Evolutionary conservation across 2,113 vertebrate species (phyloP), one percentile per base, ranked within the genome.

Genomic region (Atherinomorus stipes): DNA sequence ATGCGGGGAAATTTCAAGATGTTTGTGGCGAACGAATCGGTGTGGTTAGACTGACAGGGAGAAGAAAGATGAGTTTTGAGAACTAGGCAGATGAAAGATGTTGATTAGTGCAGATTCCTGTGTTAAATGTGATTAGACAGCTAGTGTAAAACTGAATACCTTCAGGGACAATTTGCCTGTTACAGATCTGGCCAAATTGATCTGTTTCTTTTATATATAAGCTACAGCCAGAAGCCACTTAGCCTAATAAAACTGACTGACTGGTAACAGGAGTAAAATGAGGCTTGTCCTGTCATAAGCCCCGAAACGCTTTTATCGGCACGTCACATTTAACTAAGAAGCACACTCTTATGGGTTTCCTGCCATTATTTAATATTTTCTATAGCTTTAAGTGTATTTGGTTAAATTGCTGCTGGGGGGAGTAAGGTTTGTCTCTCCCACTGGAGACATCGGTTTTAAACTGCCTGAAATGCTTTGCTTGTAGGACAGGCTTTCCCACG

Each of bases 1-100:
- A 88, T 80, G 74, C 64, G 38, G 77, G 74, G 87, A 83, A 82
- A 86, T 59, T 86, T 38, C 21, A 65, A 90, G 87, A 91, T 80
- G 73, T 88, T 91, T 89, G 84, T 86, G 85, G 88, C 65, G 52
- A 83, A 76, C 51, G 63, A 81, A 78, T 77, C 40, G 51, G 75
- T 64, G 64, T 71, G 77, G 81, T 85, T 88, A 66, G 80, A 71
- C 37, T 85, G 78, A 80, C 83, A 86, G 79, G 81, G 76, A 76
- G 25, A 45, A 64, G 76, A 76, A 21, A 80, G 71, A 83, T 79
- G 70, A 37, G 61, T 71, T 74, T 60, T 45, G 38, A 63, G 61
- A 6, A 37, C 18, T 13, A 71, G 61, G 66, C 31, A 64, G 61
- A 71, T 23, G 67, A 62, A 73, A 80, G n/a, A 85, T 72, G 67